Conservation (phyloP, 2,888 invertebrate species). For the Drosophila incognita region DNA sequence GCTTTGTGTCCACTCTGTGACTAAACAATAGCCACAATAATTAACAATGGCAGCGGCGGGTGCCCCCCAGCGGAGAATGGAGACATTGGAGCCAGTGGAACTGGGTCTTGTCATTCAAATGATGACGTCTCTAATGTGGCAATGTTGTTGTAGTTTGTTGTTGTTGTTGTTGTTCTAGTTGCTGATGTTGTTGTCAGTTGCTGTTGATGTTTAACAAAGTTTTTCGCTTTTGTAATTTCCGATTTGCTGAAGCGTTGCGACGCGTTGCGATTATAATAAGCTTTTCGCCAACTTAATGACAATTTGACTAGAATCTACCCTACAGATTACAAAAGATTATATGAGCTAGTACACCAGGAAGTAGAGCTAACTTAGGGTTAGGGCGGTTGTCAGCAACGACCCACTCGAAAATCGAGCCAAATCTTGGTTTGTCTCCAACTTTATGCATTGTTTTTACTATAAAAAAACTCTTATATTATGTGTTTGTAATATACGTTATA, state of each 20-base stretch:
- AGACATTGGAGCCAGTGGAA: conserved; percentile 1
- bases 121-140: conserved; percentile 21
- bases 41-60: conserved; percentile 20
- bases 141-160: conserved; percentile 8
- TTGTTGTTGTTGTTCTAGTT: conserved; percentile 4
- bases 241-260: conserved; percentile 32
- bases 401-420: neutral
- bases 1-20: neutral
- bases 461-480: neutral
- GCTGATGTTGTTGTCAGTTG: conserved; percentile 8
- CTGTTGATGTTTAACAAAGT: conserved; percentile 20
- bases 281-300: neutral
- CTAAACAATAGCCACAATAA: conserved; percentile 28
- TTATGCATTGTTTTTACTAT: too few species aligned
- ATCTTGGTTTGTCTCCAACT: neutral
- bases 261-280: neutral
- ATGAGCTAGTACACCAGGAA: neutral
- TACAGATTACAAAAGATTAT: neutral
- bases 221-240: conserved; percentile 18
- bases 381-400: neutral
- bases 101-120: conserved; percentile 21
- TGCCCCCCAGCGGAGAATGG: conserved; percentile 1
- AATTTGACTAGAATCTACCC: neutral
- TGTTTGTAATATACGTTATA: neutral
- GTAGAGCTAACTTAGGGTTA: neutral